Evolutionary conservation across 2,888 invertebrate genomes (phyloP), one percentile per base, ranked within the genome.

Genomic region (Apotomis turbidana): DNA sequence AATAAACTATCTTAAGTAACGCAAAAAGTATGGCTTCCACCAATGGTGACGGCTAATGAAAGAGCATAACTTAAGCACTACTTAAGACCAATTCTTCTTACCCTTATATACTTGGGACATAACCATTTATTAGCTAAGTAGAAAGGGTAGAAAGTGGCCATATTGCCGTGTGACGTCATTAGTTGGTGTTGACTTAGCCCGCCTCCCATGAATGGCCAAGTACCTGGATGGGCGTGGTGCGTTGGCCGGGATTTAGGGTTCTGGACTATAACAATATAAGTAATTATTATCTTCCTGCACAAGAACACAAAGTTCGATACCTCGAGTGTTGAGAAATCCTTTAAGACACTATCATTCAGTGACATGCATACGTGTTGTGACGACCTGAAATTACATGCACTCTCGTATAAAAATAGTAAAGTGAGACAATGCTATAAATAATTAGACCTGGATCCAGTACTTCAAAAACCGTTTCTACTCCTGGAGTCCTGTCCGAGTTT

Each of bases 121-220:
- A 71, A 55, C 49, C 27, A 51, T 68, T 6, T 60, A 81, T 81
- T 80, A 78, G 78, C 79, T 80, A 83, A 83, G 83, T 88, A 89
- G 88, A 87, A 87, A 87, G 87, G 88, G 87, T 82, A 85, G 80
- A 68, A 85, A 89, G 90, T 88, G 84, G 89, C 89, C 86, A 87
- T 87, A 85, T 89, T 86, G 88, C 82, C 85, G 86, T 79, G 81
- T 92, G 92, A 92, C 91, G 92, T 92, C 93, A 93, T 90, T 89
- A 90, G 85, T 77, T 81, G 78, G 75, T 92, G 92, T 93, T 92
- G 87, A 89, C 88, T 83, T 79, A 90, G 82, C 87, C 91, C 91
- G 91, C 91, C 91, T 89, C 87, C 83, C 78, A 76, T 90, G 88
- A 90, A 90, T 88, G 84, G 85, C 79, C 80, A 82, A 79, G 81